Evolutionary conservation across 2,797 vertebrate species (phyloP).

Genomic region (Hybognathus amarus): DNA sequence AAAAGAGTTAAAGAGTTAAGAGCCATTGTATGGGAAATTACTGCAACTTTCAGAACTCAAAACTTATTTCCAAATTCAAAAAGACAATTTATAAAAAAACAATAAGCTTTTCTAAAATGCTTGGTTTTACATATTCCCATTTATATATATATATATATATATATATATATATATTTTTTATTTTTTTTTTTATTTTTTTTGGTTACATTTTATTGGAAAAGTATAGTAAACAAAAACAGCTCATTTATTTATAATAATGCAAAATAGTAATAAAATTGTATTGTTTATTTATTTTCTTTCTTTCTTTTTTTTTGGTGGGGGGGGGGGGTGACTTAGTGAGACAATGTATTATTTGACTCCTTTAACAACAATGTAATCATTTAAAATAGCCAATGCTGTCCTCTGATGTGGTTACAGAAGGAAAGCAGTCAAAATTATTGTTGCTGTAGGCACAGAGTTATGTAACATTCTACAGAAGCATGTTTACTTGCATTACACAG

Average conservation of each 20-base stretch:
- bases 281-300: no score
- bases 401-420: not conserved
- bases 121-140: no score
- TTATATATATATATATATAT: no score
- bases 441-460: not conserved
- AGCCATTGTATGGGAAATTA: not conserved
- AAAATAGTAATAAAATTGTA: not conserved
- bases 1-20: no score
- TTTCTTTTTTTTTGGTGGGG: no score
- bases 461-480: not conserved
- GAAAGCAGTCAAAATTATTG: not conserved
- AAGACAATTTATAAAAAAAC: no score
- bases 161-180: no score
- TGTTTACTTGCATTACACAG: not conserved
- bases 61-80: not conserved
- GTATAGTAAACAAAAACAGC: not conserved
- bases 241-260: not conserved
- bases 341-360: not conserved
- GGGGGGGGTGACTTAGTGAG: rapidly evolving
- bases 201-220: not conserved
- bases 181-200: no score
- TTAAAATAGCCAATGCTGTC: not conserved
- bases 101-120: no score
- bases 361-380: not conserved
- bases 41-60: conserved; percentile 4